Percentiles rank a stretch among this genome's conserved stretches.
phyloP scores from a whole-genome alignment of 2,113 vertebrate species.

The Taxidea taxus region DNA sequence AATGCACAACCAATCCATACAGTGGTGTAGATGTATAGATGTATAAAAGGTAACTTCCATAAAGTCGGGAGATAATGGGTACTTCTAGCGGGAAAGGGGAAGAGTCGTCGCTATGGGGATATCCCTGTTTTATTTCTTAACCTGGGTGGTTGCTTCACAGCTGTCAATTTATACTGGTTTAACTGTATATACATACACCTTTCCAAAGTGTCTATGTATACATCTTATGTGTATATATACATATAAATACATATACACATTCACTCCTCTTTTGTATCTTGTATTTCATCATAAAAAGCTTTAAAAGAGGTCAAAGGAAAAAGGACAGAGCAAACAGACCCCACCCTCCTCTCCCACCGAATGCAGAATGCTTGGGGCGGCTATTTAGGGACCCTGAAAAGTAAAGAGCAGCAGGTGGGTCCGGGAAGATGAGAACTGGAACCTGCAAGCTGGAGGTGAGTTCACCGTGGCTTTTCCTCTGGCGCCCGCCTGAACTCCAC shows the following conservation, averaged over 20 bases:
- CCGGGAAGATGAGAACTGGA: background rate
- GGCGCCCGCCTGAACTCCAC: fast-evolving
- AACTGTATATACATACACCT: background rate
- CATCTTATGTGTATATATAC: background rate
- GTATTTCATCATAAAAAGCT: background rate
- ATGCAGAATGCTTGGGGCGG: background rate
- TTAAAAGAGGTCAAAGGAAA: background rate
- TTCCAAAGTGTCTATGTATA: background rate
- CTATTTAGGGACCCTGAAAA: background rate
- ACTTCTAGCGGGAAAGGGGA: background rate
- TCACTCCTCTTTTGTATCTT: background rate
- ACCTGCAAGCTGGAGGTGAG: fast-evolving
- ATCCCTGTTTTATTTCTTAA: background rate
- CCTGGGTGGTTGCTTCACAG: background rate
- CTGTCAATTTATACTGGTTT: background rate
- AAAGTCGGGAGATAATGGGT: background rate
- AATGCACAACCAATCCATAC: background rate
- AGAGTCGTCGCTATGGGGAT: background rate
- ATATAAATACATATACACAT: no score
- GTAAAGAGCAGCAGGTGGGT: background rate
- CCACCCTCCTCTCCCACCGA: background rate
- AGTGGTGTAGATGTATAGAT: background rate
- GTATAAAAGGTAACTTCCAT: background rate
- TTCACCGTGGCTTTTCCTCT: background rate
- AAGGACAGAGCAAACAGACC: background rate